phyloP scores from a whole-genome alignment of 1,140 invertebrate species.

The Brachionus asplanchnoidis region DNA sequence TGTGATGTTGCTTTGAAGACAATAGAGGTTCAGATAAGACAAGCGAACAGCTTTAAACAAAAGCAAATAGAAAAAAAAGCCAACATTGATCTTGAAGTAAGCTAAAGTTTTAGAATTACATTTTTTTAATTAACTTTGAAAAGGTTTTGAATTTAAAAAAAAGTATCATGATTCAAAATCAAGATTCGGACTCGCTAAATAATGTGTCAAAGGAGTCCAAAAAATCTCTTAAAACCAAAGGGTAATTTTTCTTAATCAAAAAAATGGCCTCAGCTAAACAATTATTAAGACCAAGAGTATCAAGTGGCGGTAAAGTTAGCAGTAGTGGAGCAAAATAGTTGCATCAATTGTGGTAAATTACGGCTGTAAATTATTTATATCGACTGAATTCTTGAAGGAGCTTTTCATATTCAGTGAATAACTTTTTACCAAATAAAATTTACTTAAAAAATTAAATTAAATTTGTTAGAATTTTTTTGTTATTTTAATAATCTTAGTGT shows the following conservation, averaged over 20 bases:
- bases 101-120: too few species aligned
- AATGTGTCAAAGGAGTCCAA: not conserved
- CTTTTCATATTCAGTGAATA: not conserved
- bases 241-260: not conserved
- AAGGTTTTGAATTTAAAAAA: conserved; percentile 33
- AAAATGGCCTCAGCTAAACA: not conserved
- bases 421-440: not conserved
- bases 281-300: not conserved
- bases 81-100: conserved; percentile 76
- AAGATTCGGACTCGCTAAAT: conserved; percentile 1
- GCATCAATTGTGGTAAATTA: not conserved
- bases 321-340: not conserved
- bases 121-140: too few species aligned
- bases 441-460: not conserved
- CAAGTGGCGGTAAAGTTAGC: not conserved
- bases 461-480: too few species aligned
- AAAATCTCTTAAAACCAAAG: conserved; percentile 13
- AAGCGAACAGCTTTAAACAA: conserved; percentile 79
- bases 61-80: conserved; percentile 72
- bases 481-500: too few species aligned
- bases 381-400: not conserved
- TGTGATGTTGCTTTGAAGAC: conserved; percentile 58
- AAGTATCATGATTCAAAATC: not conserved
- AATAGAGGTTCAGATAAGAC: conserved; percentile 79
- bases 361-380: not conserved